Percentiles rank a stretch among this genome's conserved stretches.
phyloP scores from a whole-genome alignment of 2,113 vertebrate genomes.

The Chlorodrepanis virens region DNA sequence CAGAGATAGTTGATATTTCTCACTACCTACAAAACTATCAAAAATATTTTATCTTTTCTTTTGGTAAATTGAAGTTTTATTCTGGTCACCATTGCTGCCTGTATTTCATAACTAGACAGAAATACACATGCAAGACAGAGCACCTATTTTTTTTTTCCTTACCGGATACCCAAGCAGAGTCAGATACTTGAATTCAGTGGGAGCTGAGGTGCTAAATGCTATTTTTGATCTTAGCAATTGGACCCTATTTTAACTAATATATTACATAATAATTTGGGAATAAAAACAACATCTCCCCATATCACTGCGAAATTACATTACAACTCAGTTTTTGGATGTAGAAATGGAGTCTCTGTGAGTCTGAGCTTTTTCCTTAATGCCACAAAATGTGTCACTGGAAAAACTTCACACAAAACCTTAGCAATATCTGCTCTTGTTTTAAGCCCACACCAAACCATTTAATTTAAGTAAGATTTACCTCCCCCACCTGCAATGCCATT shows the following conservation, averaged over 20 bases:
- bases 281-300: neutral
- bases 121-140: neutral
- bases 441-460: slow-evolving; percentile 55
- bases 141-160: neutral
- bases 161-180: neutral
- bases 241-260: neutral
- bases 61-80: neutral
- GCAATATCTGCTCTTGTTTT: slow-evolving; percentile 42
- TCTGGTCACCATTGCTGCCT: neutral
- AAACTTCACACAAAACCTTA: slow-evolving; percentile 46
- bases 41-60: neutral
- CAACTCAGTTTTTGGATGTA: neutral
- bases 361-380: slow-evolving; percentile 61
- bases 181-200: neutral
- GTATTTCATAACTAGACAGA: neutral
- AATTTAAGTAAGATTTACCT: slow-evolving; percentile 63
- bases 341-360: slow-evolving; percentile 10
- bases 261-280: neutral
- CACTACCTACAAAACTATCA: neutral
- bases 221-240: neutral
- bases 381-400: slow-evolving; percentile 44
- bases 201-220: neutral
- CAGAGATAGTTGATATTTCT: slow-evolving; percentile 52
- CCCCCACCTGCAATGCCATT: slow-evolving; percentile 48
- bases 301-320: neutral